Conservation (phyloP, 2,888 invertebrate genomes). For the Ormyrus thymus region DNA sequence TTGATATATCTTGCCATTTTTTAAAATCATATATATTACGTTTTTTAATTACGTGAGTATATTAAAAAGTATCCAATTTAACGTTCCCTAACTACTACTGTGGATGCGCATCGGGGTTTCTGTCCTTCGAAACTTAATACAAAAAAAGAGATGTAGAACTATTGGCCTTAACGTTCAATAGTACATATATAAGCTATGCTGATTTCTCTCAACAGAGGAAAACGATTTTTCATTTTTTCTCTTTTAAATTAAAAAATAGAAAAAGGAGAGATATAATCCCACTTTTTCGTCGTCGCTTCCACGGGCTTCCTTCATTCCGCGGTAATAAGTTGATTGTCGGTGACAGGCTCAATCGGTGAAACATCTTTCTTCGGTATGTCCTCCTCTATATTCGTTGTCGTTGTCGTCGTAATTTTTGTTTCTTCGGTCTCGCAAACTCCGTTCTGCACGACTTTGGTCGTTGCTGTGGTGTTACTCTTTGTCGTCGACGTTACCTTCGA, state of each 20-base stretch:
- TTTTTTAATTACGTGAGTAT: slow-evolving; percentile 53
- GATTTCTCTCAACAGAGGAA: slow-evolving; percentile 51
- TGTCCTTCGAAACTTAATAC: slow-evolving; percentile 55
- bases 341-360: slow-evolving; percentile 73
- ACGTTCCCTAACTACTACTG: slow-evolving; percentile 55
- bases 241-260: slow-evolving; percentile 49
- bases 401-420: slow-evolving; percentile 62
- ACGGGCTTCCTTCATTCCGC: slow-evolving; percentile 65
- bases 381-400: slow-evolving; percentile 67
- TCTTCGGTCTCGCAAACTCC: slow-evolving; percentile 64
- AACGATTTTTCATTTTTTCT: slow-evolving; percentile 46
- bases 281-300: slow-evolving; percentile 4
- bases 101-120: slow-evolving; percentile 56
- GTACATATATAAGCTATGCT: slow-evolving; percentile 50
- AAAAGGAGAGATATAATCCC: slow-evolving; percentile 10
- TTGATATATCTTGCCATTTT: slow-evolving; percentile 54
- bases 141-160: slow-evolving; percentile 54
- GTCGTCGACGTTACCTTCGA: slow-evolving; percentile 55
- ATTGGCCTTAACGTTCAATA: slow-evolving; percentile 55
- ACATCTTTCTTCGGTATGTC: slow-evolving; percentile 76
- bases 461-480: slow-evolving; percentile 47
- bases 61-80: slow-evolving; percentile 52
- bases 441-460: slow-evolving; percentile 64
- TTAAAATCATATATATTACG: slow-evolving; percentile 55
- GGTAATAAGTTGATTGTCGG: slow-evolving; percentile 71